Conservation (phyloP, 2,797 vertebrate species). For the Brotula barbata region DNA sequence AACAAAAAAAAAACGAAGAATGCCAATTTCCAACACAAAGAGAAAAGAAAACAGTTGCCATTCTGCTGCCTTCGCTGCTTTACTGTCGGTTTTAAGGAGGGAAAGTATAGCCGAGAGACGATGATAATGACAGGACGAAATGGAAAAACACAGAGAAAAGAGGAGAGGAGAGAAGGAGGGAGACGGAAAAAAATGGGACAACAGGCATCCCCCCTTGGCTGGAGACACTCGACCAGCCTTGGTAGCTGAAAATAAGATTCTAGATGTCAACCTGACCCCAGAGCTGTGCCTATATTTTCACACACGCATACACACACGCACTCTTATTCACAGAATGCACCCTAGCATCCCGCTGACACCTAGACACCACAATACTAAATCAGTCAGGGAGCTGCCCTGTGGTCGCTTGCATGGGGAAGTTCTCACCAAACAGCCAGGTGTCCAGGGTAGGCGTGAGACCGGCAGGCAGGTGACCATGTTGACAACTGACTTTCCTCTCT, state of each 20-base stretch:
- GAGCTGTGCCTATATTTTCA: constrained; percentile 20
- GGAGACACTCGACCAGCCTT: constrained; percentile 23
- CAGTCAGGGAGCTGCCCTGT: constrained; percentile 17
- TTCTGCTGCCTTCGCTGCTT: constrained; percentile 31
- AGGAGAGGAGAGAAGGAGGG: constrained; percentile 21
- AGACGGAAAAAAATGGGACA: constrained; percentile 7
- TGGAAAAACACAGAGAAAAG: constrained; percentile 26
- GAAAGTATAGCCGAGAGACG: constrained; percentile 46
- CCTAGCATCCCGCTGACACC: constrained; percentile 45
- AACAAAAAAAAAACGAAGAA: constrained; percentile 40
- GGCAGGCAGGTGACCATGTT: constrained; percentile 63
- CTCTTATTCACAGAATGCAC: constrained; percentile 21
- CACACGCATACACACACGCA: constrained; percentile 4
- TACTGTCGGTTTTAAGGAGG: constrained; percentile 23
- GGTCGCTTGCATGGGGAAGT: constrained; percentile 22
- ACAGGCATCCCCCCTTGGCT: constrained; percentile 10
- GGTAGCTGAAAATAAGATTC: constrained; percentile 41
- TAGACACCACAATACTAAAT: constrained; percentile 36
- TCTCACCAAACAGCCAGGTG: constrained; percentile 66
- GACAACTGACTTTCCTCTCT: constrained; percentile 11
- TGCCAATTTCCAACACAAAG: constrained; percentile 64
- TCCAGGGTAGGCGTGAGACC: constrained; percentile 46
- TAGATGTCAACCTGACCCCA: constrained; percentile 59
- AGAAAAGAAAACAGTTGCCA: constrained; percentile 62
- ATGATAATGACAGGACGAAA: constrained; percentile 46